phyloP scores from a whole-genome alignment of 2,797 vertebrate species.

The Toxotes lorentzi region DNA sequence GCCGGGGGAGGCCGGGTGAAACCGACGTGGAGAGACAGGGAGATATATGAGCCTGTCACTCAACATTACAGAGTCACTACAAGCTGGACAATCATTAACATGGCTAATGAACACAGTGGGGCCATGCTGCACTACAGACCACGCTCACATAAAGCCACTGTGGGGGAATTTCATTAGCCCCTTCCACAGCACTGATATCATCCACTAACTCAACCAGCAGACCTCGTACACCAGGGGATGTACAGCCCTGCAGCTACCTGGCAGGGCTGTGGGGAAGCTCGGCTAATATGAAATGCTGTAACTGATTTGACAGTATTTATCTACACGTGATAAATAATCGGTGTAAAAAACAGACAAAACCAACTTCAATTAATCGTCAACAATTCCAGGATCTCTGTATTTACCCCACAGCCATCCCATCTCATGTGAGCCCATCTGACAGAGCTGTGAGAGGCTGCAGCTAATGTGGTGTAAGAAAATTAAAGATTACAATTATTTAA shows the following conservation, averaged over 20 bases:
- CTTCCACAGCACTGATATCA: conserved; percentile 23
- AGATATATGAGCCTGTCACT: conserved; percentile 73
- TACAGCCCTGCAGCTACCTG: background rate
- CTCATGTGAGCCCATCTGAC: background rate
- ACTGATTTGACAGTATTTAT: background rate
- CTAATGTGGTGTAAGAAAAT: background rate
- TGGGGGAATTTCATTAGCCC: conserved; percentile 50
- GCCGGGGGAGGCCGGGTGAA: background rate
- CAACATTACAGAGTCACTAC: conserved; percentile 72
- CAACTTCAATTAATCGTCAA: too few species aligned
- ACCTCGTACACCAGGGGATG: background rate
- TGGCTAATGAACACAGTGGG: conserved; percentile 62
- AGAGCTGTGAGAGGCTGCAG: background rate
- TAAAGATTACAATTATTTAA: background rate
- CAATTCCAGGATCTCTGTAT: too few species aligned
- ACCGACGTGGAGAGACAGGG: conserved; percentile 48
- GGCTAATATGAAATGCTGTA: too few species aligned
- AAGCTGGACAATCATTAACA: conserved; percentile 83
- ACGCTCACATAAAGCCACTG: conserved; percentile 20
- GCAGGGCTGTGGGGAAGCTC: too few species aligned
- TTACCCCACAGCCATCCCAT: background rate
- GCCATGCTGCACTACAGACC: background rate
- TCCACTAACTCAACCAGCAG: conserved; percentile 5
- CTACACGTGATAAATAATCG: conserved; percentile 9
- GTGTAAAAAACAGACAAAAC: too few species aligned